Percentiles rank a stretch among this genome's conserved stretches.
Conservation (phyloP, 2,888 invertebrate genomes). For the Zelleria hepariella region DNA sequence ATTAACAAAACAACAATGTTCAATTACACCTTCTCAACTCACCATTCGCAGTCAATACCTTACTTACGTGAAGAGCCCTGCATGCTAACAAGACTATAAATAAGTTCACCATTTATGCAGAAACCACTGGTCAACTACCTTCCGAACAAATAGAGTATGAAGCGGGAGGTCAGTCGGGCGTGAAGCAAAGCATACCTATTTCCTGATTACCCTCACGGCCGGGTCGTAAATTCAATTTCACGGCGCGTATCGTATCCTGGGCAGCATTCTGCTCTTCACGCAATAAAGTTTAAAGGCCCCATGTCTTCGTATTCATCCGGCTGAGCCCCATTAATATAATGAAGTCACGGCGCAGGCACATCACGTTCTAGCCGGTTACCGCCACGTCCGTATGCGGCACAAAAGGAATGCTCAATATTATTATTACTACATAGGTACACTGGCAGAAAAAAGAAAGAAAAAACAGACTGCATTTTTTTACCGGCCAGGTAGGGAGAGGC, state of each 20-base stretch:
- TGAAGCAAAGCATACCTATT: not conserved
- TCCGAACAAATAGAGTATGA: not conserved
- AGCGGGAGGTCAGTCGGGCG: not conserved
- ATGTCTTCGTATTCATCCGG: conserved; percentile 65
- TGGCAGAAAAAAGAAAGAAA: no score
- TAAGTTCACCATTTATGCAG: not conserved
- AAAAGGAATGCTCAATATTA: conserved; percentile 67
- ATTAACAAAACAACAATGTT: not conserved
- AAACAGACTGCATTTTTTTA: conserved; percentile 61
- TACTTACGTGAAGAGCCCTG: not conserved
- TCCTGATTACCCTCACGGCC: not conserved
- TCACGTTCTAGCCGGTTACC: conserved; percentile 53
- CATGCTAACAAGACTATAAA: not conserved
- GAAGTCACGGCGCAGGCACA: conserved; percentile 58
- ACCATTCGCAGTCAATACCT: not conserved
- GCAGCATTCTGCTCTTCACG: conserved; percentile 25
- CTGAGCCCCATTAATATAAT: conserved; percentile 62
- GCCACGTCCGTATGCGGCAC: conserved; percentile 65
- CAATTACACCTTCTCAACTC: not conserved
- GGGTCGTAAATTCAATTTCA: conserved; percentile 39
- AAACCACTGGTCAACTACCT: not conserved
- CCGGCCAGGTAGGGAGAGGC: conserved; percentile 56
- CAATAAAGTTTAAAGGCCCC: conserved; percentile 56
- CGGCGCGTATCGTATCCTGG: conserved; percentile 30
- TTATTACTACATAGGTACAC: conserved; percentile 52